Percentiles rank a stretch among this genome's conserved stretches.
Conservation (phyloP, 2,888 invertebrate species). For the Amblyteles armatorius region DNA sequence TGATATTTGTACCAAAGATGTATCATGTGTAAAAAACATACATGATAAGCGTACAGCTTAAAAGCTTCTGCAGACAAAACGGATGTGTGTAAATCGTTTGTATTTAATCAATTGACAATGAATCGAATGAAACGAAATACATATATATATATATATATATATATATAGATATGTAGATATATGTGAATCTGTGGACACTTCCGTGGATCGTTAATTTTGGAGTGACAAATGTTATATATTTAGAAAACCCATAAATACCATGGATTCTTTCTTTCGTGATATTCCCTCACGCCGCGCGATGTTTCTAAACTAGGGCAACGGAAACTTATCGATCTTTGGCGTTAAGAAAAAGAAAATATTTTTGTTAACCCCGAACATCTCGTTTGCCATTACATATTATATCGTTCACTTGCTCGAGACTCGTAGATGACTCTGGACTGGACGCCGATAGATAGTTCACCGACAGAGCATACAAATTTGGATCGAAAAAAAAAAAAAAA, state of each 20-base stretch:
- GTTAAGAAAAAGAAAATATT: neutral
- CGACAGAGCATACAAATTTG: neutral
- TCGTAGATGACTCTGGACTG: no score
- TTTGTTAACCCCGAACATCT: neutral
- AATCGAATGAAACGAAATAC: no score
- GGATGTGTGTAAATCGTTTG: no score
- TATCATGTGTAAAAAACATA: no score
- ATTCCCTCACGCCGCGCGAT: neutral
- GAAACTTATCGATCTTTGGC: neutral
- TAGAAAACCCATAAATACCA: constrained; percentile 45
- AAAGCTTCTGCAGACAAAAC: no score
- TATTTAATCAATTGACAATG: no score
- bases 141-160: neutral
- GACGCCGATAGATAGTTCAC: constrained; percentile 4
- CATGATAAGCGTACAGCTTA: no score
- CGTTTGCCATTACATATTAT: neutral
- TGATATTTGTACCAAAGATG: no score
- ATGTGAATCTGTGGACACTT: no score
- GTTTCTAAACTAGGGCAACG: neutral
- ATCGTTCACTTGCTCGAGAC: neutral
- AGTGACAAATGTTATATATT: constrained; percentile 8
- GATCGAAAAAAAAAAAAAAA: neutral
- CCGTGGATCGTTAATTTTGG: neutral
- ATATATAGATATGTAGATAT: neutral
- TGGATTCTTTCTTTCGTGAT: neutral